These are phyloP conservation scores for Ictidomys tridecemlineatus DNA, from an alignment of 2,113 vertebrate genomes.

Conservation along the genomic window DNA sequence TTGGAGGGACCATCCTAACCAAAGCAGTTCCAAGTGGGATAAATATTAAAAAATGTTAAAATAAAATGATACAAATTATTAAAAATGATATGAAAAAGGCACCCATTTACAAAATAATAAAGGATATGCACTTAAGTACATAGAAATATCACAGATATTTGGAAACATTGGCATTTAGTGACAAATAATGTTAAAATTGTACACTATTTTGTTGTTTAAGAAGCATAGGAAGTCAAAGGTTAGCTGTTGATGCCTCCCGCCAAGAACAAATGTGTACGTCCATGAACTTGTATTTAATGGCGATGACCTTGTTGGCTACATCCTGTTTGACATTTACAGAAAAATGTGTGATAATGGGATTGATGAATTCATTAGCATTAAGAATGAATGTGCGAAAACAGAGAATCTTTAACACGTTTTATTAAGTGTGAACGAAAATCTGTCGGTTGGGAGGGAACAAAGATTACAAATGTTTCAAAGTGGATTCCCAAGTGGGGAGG, in stretches of 20 bases:
- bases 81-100: neutral
- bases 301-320: constrained; percentile 47
- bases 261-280: constrained; percentile 12
- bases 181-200: constrained; percentile 30
- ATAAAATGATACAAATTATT: neutral
- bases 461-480: constrained; percentile 59
- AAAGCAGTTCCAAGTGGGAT: neutral
- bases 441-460: constrained; percentile 28
- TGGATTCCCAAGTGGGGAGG: neutral
- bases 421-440: constrained; percentile 60
- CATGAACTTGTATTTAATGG: constrained; percentile 36
- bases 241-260: neutral
- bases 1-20: neutral
- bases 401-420: constrained; percentile 62
- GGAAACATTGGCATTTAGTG: neutral
- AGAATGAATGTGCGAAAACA: constrained; percentile 44
- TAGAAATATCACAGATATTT: constrained; percentile 23
- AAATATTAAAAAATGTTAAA: constrained; percentile 25
- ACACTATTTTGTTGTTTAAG: constrained; percentile 18
- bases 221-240: constrained; percentile 36
- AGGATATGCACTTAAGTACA: neutral
- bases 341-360: constrained; percentile 52
- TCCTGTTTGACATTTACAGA: constrained; percentile 73
- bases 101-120: constrained; percentile 20
- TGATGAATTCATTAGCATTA: constrained; percentile 75